A percentile compares a stretch with the other conserved stretches of the same genome.
These are phyloP conservation scores for Euthynnus affinis DNA, from an alignment of 2,797 vertebrate genomes.

Conservation along the genomic window DNA sequence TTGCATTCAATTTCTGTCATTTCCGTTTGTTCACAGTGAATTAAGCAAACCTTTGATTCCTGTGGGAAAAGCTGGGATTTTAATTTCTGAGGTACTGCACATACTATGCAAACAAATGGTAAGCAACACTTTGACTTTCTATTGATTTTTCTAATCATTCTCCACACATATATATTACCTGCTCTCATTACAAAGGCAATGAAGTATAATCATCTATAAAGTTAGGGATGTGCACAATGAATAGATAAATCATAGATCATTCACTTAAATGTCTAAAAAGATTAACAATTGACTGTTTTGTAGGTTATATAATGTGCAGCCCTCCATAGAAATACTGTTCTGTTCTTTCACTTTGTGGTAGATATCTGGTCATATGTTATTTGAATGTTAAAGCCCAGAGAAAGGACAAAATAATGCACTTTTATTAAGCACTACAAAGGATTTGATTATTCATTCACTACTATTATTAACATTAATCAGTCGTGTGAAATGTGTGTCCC, in stretches of 20 bases:
- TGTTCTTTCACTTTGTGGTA: no score
- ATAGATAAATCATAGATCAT: neutral
- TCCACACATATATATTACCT: neutral
- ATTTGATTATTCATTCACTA: neutral
- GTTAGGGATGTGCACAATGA: no score
- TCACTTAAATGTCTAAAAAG: neutral
- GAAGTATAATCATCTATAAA: neutral
- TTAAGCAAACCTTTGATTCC: slow-evolving; percentile 98
- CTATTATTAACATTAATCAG: neutral
- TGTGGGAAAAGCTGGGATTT: slow-evolving; percentile 95
- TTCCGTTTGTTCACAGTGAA: slow-evolving; percentile 89
- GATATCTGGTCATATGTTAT: no score
- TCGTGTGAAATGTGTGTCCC: no score
- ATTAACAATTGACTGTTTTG: neutral
- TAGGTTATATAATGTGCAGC: neutral
- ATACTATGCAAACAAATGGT: slow-evolving; percentile 99
- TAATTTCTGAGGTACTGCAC: slow-evolving; percentile 99
- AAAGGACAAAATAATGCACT: no score
- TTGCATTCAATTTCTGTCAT: slow-evolving; percentile 13
- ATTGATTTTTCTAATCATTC: neutral
- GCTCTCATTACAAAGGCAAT: neutral
- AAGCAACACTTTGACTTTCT: slow-evolving; percentile 65
- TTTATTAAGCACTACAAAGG: no score
- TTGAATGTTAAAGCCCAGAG: no score
- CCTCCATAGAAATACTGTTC: no score